A percentile compares a stretch with the other conserved stretches of the same genome.
These are phyloP conservation scores for Mustelus asterias DNA, from an alignment of 2,113 vertebrate species.

Conservation along the genomic window DNA sequence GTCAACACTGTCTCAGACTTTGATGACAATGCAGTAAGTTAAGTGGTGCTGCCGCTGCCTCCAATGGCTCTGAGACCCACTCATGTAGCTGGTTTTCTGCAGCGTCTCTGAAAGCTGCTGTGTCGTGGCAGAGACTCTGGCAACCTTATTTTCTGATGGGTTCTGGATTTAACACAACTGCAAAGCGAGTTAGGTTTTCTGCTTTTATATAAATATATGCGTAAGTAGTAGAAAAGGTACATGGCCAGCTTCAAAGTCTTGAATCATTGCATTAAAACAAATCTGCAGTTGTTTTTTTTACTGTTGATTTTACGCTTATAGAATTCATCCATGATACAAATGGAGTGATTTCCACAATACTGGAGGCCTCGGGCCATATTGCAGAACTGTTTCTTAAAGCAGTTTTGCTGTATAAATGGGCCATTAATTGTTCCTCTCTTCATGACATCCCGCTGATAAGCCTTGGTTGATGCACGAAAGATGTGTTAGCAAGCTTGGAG, in stretches of 20 bases:
- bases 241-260: neutral
- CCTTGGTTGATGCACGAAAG: neutral
- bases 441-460: neutral
- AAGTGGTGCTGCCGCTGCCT: neutral
- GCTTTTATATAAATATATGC: neutral
- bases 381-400: neutral
- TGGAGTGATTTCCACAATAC: neutral
- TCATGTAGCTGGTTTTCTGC: neutral
- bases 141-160: neutral
- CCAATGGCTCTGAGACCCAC: neutral
- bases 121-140: neutral
- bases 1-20: neutral
- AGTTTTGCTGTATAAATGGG: neutral
- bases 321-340: constrained; percentile 17
- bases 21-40: neutral
- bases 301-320: neutral
- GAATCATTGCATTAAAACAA: neutral
- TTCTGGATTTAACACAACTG: neutral
- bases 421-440: constrained; percentile 20
- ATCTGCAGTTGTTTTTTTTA: neutral
- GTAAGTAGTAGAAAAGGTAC: neutral
- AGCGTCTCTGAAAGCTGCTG: neutral
- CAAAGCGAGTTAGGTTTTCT: neutral
- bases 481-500: neutral
- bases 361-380: neutral